These are phyloP conservation scores for Noctuana brunneofusca DNA, from an alignment of 2,888 invertebrate species.

Conservation along the genomic window DNA sequence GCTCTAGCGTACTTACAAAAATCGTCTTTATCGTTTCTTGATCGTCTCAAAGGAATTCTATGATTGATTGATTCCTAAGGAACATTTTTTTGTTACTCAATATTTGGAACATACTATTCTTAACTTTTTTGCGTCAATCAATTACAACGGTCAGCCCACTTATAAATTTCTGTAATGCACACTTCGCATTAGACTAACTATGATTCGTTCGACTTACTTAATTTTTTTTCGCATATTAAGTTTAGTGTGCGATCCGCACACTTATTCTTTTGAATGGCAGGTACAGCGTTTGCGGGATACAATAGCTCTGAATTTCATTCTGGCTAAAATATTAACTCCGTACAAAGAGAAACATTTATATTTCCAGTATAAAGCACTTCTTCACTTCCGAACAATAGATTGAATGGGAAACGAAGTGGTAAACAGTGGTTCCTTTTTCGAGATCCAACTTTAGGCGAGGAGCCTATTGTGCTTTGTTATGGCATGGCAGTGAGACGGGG, in stretches of 20 bases:
- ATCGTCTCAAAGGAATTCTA: conserved; percentile 8
- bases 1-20: neutral
- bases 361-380: conserved; percentile 77
- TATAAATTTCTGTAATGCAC: conserved; percentile 52
- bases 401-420: conserved; percentile 80
- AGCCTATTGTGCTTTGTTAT: conserved; percentile 45
- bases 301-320: conserved; percentile 73
- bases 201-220: conserved; percentile 61
- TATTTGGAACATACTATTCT: conserved; percentile 22
- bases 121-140: conserved; percentile 56
- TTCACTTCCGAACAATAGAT: conserved; percentile 80
- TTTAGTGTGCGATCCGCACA: conserved; percentile 69
- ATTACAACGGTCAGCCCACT: conserved; percentile 69
- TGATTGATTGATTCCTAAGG: conserved; percentile 39
- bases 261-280: conserved; percentile 69
- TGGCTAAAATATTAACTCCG: conserved; percentile 79
- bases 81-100: conserved; percentile 29
- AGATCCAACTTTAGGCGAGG: conserved; percentile 53
- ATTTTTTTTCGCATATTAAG: conserved; percentile 58
- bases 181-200: conserved; percentile 56
- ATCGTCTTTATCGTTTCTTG: neutral
- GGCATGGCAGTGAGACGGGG: conserved; percentile 3
- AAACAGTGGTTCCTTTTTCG: conserved; percentile 71
- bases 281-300: conserved; percentile 66
- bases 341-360: conserved; percentile 77